Percentiles rank a stretch among this genome's conserved stretches.
Evolutionary conservation across 1,140 invertebrate genomes (phyloP).

Genomic region (Amyelois transitella): DNA sequence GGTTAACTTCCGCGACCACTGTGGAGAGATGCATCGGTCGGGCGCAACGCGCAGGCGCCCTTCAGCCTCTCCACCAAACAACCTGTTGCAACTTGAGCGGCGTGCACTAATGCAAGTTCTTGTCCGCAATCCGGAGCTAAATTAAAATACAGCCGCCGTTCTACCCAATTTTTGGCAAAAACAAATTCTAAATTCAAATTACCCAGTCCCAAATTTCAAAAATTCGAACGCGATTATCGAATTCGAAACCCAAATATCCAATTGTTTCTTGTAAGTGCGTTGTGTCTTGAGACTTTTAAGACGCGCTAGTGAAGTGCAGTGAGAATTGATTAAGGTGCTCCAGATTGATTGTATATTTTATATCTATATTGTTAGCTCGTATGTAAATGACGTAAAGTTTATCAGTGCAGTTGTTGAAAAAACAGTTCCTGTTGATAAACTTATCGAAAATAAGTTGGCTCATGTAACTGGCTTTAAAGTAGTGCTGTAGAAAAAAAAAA

Average conservation of each 20-base stretch:
- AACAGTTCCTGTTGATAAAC: conserved; percentile 38
- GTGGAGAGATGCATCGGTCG: conserved; percentile 47
- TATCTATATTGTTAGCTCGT: conserved; percentile 11
- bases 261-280: conserved; percentile 12
- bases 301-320: conserved; percentile 20
- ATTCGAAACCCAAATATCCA: conserved; percentile 10
- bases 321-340: conserved; percentile 24
- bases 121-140: conserved; percentile 45
- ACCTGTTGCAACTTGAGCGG: conserved; percentile 66
- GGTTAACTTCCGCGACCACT: conserved; percentile 32
- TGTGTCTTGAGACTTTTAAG: conserved; percentile 19
- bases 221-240: background rate
- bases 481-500: background rate
- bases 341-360: conserved; percentile 12
- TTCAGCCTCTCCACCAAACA: conserved; percentile 46
- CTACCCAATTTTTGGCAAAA: conserved; percentile 1
- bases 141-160: conserved; percentile 17
- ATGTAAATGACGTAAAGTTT: conserved; percentile 11
- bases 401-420: conserved; percentile 5
- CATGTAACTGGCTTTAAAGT: conserved; percentile 7
- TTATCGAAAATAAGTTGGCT: conserved; percentile 26
- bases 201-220: background rate
- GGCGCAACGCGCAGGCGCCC: conserved; percentile 44
- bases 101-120: conserved; percentile 66
- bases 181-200: conserved; percentile 15